A percentile compares a stretch with the other conserved stretches of the same genome.
Conservation (phyloP, 2,113 vertebrate genomes). For the Platysteira castanea region DNA sequence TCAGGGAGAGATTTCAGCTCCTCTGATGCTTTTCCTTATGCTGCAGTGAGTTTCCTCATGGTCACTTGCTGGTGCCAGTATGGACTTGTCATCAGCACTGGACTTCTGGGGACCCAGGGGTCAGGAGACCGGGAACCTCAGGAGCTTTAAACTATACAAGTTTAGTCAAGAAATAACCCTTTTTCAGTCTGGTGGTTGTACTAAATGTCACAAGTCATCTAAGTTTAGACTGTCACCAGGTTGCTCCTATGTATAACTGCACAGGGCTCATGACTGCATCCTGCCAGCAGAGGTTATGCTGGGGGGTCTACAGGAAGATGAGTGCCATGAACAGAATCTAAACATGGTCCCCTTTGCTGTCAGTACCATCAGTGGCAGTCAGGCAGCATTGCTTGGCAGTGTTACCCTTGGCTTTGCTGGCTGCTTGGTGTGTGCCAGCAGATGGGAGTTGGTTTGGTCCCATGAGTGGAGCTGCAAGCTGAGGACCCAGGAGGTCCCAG, state of each 20-base stretch:
- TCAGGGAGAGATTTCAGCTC: background rate
- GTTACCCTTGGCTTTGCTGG: background rate
- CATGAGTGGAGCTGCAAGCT: background rate
- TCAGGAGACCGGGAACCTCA: background rate
- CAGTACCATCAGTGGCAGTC: background rate
- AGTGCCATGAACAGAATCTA: background rate
- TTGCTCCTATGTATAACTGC: constrained; percentile 68
- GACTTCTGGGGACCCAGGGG: background rate
- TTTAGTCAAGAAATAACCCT: constrained; percentile 28
- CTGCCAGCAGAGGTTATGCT: constrained; percentile 21
- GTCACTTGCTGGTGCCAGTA: background rate
- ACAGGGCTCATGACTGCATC: background rate
- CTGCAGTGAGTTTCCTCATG: background rate
- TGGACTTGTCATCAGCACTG: rapidly evolving
- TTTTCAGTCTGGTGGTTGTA: constrained; percentile 28
- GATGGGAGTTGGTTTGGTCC: background rate
- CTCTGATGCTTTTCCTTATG: background rate
- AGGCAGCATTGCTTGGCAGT: background rate
- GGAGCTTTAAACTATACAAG: background rate
- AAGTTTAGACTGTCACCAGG: constrained; percentile 72
- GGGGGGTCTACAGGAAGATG: background rate
- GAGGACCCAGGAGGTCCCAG: background rate
- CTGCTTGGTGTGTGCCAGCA: background rate
- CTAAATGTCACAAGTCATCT: constrained; percentile 77
- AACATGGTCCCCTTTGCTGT: background rate